phyloP scores from a whole-genome alignment of 2,888 invertebrate genomes.

The Drosophila prolongata region DNA sequence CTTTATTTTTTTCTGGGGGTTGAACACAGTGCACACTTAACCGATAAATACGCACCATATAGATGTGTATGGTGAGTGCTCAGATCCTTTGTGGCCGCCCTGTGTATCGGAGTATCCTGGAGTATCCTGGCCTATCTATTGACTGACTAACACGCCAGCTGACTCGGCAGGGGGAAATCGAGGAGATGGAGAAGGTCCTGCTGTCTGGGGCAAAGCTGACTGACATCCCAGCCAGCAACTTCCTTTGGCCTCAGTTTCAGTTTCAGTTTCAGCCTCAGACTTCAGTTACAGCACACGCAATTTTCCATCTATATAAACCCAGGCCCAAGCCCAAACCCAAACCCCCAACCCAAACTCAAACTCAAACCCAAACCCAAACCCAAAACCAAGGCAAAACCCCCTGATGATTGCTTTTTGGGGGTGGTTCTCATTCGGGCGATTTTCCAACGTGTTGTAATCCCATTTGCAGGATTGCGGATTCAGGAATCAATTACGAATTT shows the following conservation, averaged over 20 bases:
- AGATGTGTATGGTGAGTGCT: background rate
- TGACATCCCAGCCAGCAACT: constrained; percentile 30
- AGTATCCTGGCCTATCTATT: constrained; percentile 50
- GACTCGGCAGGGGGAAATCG: constrained; percentile 36
- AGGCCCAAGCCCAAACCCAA: too few species aligned
- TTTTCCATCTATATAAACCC: constrained; percentile 46
- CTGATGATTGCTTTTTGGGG: constrained; percentile 18
- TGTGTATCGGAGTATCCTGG: constrained; percentile 6
- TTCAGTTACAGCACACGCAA: constrained; percentile 71
- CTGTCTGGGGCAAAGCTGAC: constrained; percentile 22
- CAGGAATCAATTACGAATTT: constrained; percentile 82
- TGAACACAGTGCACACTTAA: constrained; percentile 34
- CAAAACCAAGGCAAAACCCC: constrained; percentile 3
- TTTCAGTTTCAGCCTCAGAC: constrained; percentile 25
- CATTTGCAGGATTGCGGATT: constrained; percentile 81
- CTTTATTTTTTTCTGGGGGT: constrained; percentile 21
- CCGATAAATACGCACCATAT: constrained; percentile 34
- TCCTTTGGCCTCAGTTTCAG: constrained; percentile 11
- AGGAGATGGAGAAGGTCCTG: background rate
- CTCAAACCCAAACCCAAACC: background rate
- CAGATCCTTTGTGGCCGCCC: constrained; percentile 29
- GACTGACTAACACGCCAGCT: constrained; percentile 70
- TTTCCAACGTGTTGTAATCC: constrained; percentile 81
- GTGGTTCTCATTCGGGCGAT: constrained; percentile 52
- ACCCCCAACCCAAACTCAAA: constrained; percentile 1